Evolutionary conservation across 2,797 vertebrate genomes (phyloP).

Genomic region (Psittacula derbiana): DNA sequence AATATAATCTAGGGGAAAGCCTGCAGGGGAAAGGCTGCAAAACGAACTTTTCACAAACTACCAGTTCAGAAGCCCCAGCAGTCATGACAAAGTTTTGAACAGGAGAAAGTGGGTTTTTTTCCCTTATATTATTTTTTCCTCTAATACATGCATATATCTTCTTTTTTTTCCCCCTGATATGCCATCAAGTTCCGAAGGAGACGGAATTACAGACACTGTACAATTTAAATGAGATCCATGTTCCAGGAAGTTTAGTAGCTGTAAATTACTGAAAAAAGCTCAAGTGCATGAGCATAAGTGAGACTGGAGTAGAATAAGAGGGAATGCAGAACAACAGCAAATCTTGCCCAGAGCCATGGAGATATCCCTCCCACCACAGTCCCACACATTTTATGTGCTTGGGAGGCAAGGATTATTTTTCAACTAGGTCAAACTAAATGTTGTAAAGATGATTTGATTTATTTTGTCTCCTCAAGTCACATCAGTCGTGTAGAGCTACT

Average conservation of each 20-base stretch:
- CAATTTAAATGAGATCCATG: background rate
- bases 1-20: background rate
- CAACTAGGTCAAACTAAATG: constrained; percentile 36
- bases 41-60: background rate
- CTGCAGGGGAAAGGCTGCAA: background rate
- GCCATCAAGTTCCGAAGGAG: background rate
- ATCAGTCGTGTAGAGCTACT: background rate
- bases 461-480: constrained; percentile 38
- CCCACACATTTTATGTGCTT: background rate
- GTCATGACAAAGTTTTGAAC: background rate
- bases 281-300: background rate
- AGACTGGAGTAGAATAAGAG: background rate
- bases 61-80: background rate
- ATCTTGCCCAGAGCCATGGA: background rate
- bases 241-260: background rate
- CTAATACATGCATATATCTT: background rate
- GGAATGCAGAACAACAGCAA: background rate
- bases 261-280: background rate
- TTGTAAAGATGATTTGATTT: constrained; percentile 37
- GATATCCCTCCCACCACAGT: background rate
- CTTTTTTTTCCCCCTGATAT: background rate
- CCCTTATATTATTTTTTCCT: background rate
- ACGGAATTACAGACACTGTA: background rate
- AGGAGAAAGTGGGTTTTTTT: background rate
- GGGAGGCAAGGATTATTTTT: constrained; percentile 25